These are phyloP conservation scores for Psittacus erithacus DNA, from an alignment of 2,113 vertebrate genomes.

Conservation along the genomic window DNA sequence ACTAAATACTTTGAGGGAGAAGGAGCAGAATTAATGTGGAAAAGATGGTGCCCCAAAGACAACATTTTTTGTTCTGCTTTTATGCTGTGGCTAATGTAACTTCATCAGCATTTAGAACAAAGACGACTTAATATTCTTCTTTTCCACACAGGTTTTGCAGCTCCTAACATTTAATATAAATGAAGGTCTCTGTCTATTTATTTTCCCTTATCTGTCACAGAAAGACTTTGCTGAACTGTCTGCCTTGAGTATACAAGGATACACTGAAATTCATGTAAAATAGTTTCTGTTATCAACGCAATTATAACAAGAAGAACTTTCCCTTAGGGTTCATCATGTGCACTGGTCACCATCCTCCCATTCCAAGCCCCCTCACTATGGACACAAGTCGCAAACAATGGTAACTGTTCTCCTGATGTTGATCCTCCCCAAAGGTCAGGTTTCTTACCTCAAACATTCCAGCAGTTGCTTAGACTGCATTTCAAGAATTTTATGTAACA, in stretches of 20 bases:
- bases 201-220: slow-evolving; percentile 34
- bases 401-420: slow-evolving; percentile 62
- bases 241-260: not conserved
- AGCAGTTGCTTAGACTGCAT: slow-evolving; percentile 56
- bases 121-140: slow-evolving; percentile 18
- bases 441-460: slow-evolving; percentile 66
- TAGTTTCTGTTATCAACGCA: slow-evolving; percentile 8
- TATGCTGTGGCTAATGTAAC: not conserved
- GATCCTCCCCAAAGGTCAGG: slow-evolving; percentile 41
- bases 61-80: not conserved
- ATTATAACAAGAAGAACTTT: slow-evolving; percentile 2
- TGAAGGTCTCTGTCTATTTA: slow-evolving; percentile 29
- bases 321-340: not conserved
- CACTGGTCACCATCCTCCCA: not conserved
- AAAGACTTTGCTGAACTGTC: slow-evolving; percentile 18
- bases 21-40: not conserved
- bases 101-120: slow-evolving; percentile 15
- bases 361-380: not conserved
- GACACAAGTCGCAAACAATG: slow-evolving; percentile 49
- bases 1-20: not conserved
- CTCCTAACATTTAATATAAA: not conserved
- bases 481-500: slow-evolving; percentile 54
- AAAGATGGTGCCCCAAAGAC: not conserved
- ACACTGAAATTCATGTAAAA: slow-evolving; percentile 32
- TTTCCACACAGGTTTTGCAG: not conserved